A percentile compares a stretch with the other conserved stretches of the same genome.
phyloP scores from a whole-genome alignment of 1,140 invertebrate genomes.

The Bombus haemorrhoidalis region DNA sequence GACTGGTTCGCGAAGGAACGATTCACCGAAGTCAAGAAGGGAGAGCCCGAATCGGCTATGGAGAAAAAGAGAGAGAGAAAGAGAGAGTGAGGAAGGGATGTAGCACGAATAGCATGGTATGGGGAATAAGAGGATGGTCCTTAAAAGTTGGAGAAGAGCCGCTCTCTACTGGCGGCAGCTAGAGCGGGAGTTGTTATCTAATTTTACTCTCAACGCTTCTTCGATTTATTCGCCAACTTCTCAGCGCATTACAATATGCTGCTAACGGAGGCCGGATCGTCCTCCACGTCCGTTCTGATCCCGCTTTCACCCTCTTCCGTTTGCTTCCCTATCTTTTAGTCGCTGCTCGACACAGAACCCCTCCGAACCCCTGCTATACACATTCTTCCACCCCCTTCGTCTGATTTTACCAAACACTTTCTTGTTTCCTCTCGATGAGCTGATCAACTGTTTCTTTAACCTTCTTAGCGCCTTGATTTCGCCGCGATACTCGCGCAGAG shows the following conservation, averaged over 20 bases:
- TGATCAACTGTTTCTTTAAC: slow-evolving; percentile 39
- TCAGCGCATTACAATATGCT: slow-evolving; percentile 83
- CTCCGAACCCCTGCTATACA: slow-evolving; percentile 4
- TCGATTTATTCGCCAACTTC: slow-evolving; percentile 83
- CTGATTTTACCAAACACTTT: slow-evolving; percentile 44
- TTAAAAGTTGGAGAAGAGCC: slow-evolving; percentile 81
- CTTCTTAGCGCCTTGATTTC: neutral
- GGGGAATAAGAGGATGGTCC: slow-evolving; percentile 79
- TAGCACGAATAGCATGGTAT: slow-evolving; percentile 60
- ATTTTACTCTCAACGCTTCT: slow-evolving; percentile 83
- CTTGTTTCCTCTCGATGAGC: slow-evolving; percentile 18
- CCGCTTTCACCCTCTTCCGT: slow-evolving; percentile 39
- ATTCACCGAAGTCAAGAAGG: slow-evolving; percentile 4
- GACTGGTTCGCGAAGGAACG: slow-evolving; percentile 16
- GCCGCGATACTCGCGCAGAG: neutral
- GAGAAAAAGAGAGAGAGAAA: slow-evolving; percentile 19
- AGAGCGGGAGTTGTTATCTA: slow-evolving; percentile 81
- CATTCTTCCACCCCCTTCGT: slow-evolving; percentile 24
- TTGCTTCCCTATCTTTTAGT: slow-evolving; percentile 27
- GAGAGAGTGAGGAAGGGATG: slow-evolving; percentile 51
- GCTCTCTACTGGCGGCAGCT: slow-evolving; percentile 72
- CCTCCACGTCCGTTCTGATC: slow-evolving; percentile 55
- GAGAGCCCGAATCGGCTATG: slow-evolving; percentile 14
- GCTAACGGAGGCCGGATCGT: slow-evolving; percentile 77
- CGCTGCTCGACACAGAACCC: slow-evolving; percentile 12